phyloP scores from a whole-genome alignment of 2,113 vertebrate genomes.

The Ptilonorhynchus violaceus region DNA sequence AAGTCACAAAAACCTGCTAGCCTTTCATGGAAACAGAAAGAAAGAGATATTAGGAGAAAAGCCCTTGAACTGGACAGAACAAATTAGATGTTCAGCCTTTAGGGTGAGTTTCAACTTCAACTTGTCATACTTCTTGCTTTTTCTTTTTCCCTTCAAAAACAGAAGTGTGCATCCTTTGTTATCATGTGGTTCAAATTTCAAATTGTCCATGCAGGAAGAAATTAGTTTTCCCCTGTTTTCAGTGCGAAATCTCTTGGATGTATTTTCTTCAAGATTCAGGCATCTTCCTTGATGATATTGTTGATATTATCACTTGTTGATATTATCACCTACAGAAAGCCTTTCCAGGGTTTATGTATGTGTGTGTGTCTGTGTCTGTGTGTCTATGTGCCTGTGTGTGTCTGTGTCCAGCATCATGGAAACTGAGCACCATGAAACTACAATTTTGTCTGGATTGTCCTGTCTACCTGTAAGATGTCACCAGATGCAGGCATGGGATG shows the following conservation, averaged over 20 bases:
- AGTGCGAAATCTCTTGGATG: background rate
- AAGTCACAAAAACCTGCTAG: background rate
- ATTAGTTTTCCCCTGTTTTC: background rate
- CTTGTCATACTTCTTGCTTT: background rate
- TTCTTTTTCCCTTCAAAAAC: background rate
- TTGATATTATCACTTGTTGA: background rate
- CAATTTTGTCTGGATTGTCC: background rate
- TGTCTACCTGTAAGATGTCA: background rate
- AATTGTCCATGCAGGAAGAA: background rate
- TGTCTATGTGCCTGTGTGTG: background rate
- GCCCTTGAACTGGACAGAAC: background rate
- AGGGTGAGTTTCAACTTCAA: background rate
- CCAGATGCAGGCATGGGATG: background rate
- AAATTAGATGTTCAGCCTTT: background rate
- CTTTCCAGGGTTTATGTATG: background rate
- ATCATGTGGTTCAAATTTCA: background rate
- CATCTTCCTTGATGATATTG: background rate
- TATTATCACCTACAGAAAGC: background rate
- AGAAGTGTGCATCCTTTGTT: background rate
- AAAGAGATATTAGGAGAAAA: background rate
- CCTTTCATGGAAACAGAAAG: background rate
- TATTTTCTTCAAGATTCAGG: background rate
- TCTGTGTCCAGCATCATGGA: background rate
- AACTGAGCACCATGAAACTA: background rate
- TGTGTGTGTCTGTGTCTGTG: too few species aligned